Evolutionary conservation across 2,888 invertebrate species (phyloP), one percentile per base, ranked within the genome.

Genomic region (Hofmannophila pseudospretella): DNA sequence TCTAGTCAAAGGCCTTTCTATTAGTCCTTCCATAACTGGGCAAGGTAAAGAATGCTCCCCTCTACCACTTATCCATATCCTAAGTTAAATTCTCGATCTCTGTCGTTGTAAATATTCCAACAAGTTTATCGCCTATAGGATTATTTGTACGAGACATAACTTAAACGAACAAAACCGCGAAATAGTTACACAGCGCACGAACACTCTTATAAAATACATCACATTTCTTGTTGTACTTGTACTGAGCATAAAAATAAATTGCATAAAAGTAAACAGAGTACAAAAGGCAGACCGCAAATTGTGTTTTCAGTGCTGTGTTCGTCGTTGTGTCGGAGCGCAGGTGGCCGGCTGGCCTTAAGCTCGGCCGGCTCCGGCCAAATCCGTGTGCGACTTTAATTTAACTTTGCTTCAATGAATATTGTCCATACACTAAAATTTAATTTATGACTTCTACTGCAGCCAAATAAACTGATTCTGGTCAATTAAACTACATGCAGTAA

Each of bases 321-420:
- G 63, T 65, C 16, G 16, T n/a, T n/a, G 16, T 4, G n/a, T 51
- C 44, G 50, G 67, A 60, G 56, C 59, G 76, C 84, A 81, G 81
- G 80, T 82, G 81, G 66, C 58, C 49, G 46, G 53, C 62, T 52
- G 51, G 64, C 66, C 73, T 71, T 79, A 73, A 80, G 78, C 79
- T 69, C 53, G 53, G 58, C 58, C 67, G 62, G 67, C 54, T 68
- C 70, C 71, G 64, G 33, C 36, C 40, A 74, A 80, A 80, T 79
- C 80, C 78, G 72, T 67, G 70, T 67, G 60, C 70, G 74, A 79
- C 77, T 85, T 82, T 81, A 77, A 85, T 84, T 84, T 85, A 84
- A 85, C 79, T 85, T 84, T 68, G 72, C 74, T 67, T 60, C 67
- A 71, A 71, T 73, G 69, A 71, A 76, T 74, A 72, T 78, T 69